These are phyloP conservation scores for Vicugna pacos DNA, from an alignment of 2,113 vertebrate genomes.

Conservation along the genomic window DNA sequence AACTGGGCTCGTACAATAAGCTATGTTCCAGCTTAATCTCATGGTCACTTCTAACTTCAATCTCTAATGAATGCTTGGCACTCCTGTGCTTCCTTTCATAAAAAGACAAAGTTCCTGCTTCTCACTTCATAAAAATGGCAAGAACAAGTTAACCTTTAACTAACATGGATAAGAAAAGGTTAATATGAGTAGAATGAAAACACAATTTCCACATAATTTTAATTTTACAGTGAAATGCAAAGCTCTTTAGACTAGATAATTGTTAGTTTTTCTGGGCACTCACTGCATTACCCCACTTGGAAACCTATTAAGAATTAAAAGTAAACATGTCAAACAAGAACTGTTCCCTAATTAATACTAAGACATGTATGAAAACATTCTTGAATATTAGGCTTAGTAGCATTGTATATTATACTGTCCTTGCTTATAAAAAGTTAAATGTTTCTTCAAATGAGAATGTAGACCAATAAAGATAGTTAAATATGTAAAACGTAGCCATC, in stretches of 20 bases:
- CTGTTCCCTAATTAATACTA: slow-evolving; percentile 81
- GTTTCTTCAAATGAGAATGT: slow-evolving; percentile 77
- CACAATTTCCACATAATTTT: slow-evolving; percentile 77
- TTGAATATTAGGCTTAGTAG: slow-evolving; percentile 76
- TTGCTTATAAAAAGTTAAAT: slow-evolving; percentile 79
- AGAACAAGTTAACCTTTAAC: slow-evolving; percentile 83
- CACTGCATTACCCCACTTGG: slow-evolving; percentile 77
- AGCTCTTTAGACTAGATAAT: slow-evolving; percentile 84
- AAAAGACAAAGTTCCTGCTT: slow-evolving; percentile 85
- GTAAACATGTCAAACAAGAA: slow-evolving; percentile 84
- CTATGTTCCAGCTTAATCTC: slow-evolving; percentile 75
- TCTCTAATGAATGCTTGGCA: slow-evolving; percentile 80
- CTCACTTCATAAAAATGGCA: slow-evolving; percentile 83
- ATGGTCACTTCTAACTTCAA: slow-evolving; percentile 78
- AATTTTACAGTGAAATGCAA: slow-evolving; percentile 82
- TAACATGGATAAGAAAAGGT: slow-evolving; percentile 83
- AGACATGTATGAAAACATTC: slow-evolving; percentile 81
- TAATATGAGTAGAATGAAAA: slow-evolving; percentile 81
- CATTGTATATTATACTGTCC: slow-evolving; percentile 77
- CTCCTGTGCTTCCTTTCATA: slow-evolving; percentile 82
- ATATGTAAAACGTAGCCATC: slow-evolving; percentile 53
- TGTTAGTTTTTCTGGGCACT: slow-evolving; percentile 83
- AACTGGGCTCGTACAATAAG: slow-evolving; percentile 72
- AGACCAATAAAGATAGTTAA: slow-evolving; percentile 71
- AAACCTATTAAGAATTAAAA: slow-evolving; percentile 84